These are phyloP conservation scores for Amitus sp. DNA, from an alignment of 2,888 invertebrate species.

Conservation along the genomic window DNA sequence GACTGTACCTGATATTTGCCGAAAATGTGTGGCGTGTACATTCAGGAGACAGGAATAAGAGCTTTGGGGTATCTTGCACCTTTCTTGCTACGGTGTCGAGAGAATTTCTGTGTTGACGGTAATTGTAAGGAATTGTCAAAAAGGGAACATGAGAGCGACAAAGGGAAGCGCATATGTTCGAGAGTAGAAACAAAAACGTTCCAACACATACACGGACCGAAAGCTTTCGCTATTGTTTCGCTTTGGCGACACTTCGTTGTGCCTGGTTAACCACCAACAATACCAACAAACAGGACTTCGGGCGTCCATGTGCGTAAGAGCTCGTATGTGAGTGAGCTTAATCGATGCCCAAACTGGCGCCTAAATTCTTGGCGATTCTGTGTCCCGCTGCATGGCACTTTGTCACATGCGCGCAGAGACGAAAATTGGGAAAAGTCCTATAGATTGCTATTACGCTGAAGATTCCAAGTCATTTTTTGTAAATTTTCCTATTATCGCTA, in stretches of 20 bases:
- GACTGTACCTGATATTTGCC: too few species aligned
- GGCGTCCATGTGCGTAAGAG: constrained; percentile 23
- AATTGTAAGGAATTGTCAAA: constrained; percentile 5
- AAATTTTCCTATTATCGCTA: too few species aligned
- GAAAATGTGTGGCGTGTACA: too few species aligned
- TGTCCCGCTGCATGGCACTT: constrained; percentile 19
- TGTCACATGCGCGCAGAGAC: constrained; percentile 28
- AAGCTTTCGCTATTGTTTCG: constrained; percentile 44
- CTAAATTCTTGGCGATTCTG: constrained; percentile 31
- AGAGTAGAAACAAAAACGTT: constrained; percentile 19
- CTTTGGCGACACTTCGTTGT: constrained; percentile 46
- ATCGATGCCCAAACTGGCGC: constrained; percentile 35
- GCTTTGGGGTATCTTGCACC: too few species aligned
- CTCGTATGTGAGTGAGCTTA: constrained; percentile 31
- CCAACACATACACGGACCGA: constrained; percentile 19
- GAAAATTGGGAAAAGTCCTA: too few species aligned
- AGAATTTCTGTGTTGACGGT: constrained; percentile 1
- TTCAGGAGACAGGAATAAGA: too few species aligned
- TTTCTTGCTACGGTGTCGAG: too few species aligned
- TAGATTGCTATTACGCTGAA: too few species aligned
- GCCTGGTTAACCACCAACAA: constrained; percentile 51
- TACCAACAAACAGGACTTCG: constrained; percentile 36
- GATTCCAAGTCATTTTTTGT: too few species aligned
- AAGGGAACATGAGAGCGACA: constrained; percentile 17
- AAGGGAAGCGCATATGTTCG: constrained; percentile 11